Conservation (phyloP, 2,888 invertebrate species). For the Platycheirus albimanus region DNA sequence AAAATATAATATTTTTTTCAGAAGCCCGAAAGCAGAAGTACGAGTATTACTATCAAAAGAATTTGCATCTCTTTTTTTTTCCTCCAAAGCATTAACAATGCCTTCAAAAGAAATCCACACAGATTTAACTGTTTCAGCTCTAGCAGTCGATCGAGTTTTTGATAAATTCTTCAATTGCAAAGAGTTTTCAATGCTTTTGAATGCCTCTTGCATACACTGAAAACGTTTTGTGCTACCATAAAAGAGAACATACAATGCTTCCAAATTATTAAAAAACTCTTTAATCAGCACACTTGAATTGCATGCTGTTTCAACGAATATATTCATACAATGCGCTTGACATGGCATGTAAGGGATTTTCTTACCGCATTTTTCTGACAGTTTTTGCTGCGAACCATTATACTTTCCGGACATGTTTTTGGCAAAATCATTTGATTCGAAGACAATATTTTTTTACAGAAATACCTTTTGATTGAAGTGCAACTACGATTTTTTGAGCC, state of each 20-base stretch:
- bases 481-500: neutral
- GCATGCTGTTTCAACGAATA: slow-evolving; percentile 1
- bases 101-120: too few relatives aligned
- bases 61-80: too few relatives aligned
- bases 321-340: neutral
- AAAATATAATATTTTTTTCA: too few relatives aligned
- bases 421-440: neutral
- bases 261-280: neutral
- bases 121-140: too few relatives aligned
- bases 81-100: too few relatives aligned
- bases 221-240: neutral
- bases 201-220: too few relatives aligned
- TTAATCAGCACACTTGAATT: neutral
- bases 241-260: neutral
- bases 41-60: too few relatives aligned
- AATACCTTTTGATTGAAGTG: neutral
- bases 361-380: neutral
- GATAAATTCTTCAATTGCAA: too few relatives aligned
- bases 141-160: too few relatives aligned
- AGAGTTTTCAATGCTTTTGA: too few relatives aligned
- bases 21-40: too few relatives aligned
- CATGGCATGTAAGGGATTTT: neutral
- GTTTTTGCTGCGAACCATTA: neutral
- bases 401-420: neutral
- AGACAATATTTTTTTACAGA: neutral